Evolutionary conservation across 1,140 invertebrate genomes (phyloP).

Genomic region (Rhopalosiphum maidis): DNA sequence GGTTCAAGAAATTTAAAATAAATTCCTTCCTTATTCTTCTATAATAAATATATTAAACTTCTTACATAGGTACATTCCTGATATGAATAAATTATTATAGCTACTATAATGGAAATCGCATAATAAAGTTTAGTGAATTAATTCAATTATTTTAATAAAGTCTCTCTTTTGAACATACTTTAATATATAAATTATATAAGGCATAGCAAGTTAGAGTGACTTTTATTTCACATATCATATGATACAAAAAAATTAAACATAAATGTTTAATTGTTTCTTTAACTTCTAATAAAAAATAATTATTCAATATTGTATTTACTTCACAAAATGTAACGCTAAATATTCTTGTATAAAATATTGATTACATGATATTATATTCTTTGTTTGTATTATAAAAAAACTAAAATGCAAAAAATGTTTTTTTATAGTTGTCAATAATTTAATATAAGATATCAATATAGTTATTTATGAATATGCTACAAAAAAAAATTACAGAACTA

Average conservation of each 20-base stretch:
- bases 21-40: background rate
- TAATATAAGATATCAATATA: too few species aligned
- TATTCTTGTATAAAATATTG: background rate
- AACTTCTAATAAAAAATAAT: background rate
- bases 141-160: slow-evolving; percentile 2
- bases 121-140: background rate
- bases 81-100: background rate
- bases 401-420: too few species aligned
- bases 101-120: background rate
- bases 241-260: background rate
- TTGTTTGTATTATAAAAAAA: too few species aligned
- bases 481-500: too few species aligned
- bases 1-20: background rate
- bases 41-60: background rate
- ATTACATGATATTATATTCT: too few species aligned
- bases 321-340: background rate
- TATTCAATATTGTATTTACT: background rate
- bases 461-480: too few species aligned
- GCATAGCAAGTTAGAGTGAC: background rate
- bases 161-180: background rate
- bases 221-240: background rate
- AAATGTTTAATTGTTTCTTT: background rate
- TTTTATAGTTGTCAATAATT: too few species aligned
- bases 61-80: background rate
- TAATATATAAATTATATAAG: background rate